A percentile compares a stretch with the other conserved stretches of the same genome.
Conservation (phyloP, 2,888 invertebrate species). For the Halictus ligatus region DNA sequence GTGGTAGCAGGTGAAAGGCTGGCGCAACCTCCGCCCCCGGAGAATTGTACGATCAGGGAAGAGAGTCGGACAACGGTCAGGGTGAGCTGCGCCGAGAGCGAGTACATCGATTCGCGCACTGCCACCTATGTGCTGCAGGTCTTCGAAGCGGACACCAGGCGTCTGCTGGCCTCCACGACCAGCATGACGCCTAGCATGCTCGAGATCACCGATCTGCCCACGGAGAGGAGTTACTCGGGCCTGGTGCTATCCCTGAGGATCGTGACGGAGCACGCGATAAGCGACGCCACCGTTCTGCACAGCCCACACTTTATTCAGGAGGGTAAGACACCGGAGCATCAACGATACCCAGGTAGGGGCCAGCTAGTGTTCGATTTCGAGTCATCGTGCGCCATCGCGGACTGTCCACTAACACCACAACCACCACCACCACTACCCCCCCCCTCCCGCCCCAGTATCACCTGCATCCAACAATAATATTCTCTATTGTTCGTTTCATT, state of each 20-base stretch:
- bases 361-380: slow-evolving; percentile 68
- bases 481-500: background rate
- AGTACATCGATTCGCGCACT: slow-evolving; percentile 79
- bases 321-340: slow-evolving; percentile 81
- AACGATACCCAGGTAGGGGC: slow-evolving; percentile 81
- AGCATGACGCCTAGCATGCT: slow-evolving; percentile 85
- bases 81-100: slow-evolving; percentile 85
- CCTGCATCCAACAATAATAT: background rate
- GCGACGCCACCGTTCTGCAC: slow-evolving; percentile 85
- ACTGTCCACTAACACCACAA: background rate
- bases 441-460: background rate
- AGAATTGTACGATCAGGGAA: slow-evolving; percentile 85
- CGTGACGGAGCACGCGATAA: slow-evolving; percentile 85
- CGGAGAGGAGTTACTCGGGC: slow-evolving; percentile 80
- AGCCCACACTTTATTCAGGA: slow-evolving; percentile 80
- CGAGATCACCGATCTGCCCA: slow-evolving; percentile 84
- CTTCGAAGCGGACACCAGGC: slow-evolving; percentile 85
- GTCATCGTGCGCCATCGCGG: slow-evolving; percentile 53
- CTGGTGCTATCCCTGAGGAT: slow-evolving; percentile 85
- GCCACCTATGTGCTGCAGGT: slow-evolving; percentile 86
- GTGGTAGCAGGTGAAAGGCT: slow-evolving; percentile 80
- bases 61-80: slow-evolving; percentile 84
- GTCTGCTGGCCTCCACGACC: slow-evolving; percentile 85
- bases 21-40: slow-evolving; percentile 84
- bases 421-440: background rate